Evolutionary conservation across 2,888 invertebrate genomes (phyloP).

Genomic region (Plusia festucae): DNA sequence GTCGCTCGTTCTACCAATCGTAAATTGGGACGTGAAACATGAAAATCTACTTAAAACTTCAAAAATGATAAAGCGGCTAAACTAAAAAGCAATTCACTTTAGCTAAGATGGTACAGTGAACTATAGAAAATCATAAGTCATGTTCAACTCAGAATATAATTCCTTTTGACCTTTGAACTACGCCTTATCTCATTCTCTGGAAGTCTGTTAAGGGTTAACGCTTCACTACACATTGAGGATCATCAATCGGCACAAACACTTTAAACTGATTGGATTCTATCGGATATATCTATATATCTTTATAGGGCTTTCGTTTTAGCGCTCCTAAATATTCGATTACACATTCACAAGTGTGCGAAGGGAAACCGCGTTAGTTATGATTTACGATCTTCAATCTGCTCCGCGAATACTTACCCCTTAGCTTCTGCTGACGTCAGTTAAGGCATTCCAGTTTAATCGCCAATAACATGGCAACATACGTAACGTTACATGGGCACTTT

Average conservation of each 20-base stretch:
- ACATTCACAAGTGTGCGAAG: conserved; percentile 10
- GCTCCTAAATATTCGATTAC: conserved; percentile 6
- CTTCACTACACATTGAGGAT: conserved; percentile 9
- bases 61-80: conserved; percentile 47
- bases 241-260: conserved; percentile 12
- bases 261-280: conserved; percentile 12
- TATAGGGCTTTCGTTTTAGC: not conserved
- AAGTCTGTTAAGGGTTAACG: conserved; percentile 25
- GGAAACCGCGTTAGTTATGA: conserved; percentile 16
- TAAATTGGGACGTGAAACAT: conserved; percentile 54
- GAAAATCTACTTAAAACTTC: conserved; percentile 58
- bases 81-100: conserved; percentile 41
- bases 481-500: not conserved
- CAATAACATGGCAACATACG: conserved; percentile 14
- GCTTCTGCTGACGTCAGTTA: conserved; percentile 26
- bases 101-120: conserved; percentile 25
- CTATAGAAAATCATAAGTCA: conserved; percentile 26
- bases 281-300: conserved; percentile 12
- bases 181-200: conserved; percentile 17
- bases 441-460: conserved; percentile 26
- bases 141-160: conserved; percentile 20
- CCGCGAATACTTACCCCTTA: conserved; percentile 16
- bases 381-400: conserved; percentile 32
- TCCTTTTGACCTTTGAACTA: conserved; percentile 46
- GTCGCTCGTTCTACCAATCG: conserved; percentile 40